Conservation (phyloP, 1,140 invertebrate species). For the Kradibia gibbosae region DNA sequence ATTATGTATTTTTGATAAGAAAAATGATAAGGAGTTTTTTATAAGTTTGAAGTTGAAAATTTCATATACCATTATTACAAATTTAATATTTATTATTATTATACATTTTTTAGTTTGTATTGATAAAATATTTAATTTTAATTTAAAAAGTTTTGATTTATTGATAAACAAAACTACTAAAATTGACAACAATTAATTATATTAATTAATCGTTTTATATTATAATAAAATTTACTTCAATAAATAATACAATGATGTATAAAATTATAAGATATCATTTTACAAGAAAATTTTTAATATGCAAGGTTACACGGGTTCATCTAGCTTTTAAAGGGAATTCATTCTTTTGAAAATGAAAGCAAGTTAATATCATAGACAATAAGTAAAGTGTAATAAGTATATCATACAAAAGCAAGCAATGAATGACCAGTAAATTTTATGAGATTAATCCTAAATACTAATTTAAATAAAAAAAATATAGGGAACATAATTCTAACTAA, state of each 20-base stretch:
- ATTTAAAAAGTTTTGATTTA: too few species aligned
- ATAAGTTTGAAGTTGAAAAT: too few species aligned
- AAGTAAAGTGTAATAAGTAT: too few species aligned
- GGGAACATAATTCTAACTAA: conserved; percentile 62
- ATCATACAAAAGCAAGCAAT: conserved; percentile 4
- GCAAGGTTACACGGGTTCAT: background rate
- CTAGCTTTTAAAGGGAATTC: background rate
- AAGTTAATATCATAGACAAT: background rate
- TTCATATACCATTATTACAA: too few species aligned
- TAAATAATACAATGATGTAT: background rate
- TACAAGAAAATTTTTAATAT: background rate
- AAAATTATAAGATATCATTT: background rate
- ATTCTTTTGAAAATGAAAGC: background rate
- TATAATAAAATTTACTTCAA: background rate
- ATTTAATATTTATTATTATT: too few species aligned
- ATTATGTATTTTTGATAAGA: too few species aligned
- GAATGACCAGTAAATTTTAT: background rate
- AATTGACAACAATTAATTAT: too few species aligned
- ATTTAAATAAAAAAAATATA: conserved; percentile 16
- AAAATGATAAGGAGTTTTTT: too few species aligned
- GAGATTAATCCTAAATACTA: background rate
- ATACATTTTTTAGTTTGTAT: too few species aligned
- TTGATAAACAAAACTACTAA: too few species aligned
- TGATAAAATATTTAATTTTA: too few species aligned
- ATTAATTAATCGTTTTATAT: too few species aligned